phyloP scores from a whole-genome alignment of 2,113 vertebrate genomes.

The Strix uralensis region DNA sequence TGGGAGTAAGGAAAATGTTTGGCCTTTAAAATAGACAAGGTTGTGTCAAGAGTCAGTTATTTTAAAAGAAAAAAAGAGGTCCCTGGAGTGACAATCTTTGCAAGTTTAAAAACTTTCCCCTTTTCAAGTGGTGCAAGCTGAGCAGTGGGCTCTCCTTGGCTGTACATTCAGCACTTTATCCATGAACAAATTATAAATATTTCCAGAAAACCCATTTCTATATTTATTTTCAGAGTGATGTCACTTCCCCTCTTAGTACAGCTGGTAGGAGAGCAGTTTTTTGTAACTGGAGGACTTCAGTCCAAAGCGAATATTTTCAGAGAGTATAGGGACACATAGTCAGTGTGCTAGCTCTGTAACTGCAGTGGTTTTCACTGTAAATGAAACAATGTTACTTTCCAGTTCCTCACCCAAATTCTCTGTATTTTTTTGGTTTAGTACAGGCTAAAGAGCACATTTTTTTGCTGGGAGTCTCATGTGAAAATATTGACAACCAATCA shows the following conservation, averaged over 20 bases:
- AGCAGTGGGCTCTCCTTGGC: constrained; percentile 27
- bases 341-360: not conserved
- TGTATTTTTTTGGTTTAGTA: not conserved
- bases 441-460: constrained; percentile 40
- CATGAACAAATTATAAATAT: constrained; percentile 46
- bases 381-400: not conserved
- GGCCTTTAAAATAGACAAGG: constrained; percentile 48
- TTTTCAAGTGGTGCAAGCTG: constrained; percentile 26
- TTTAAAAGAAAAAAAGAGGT: constrained; percentile 1
- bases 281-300: not conserved
- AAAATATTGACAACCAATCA: constrained; percentile 34
- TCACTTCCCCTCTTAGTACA: constrained; percentile 31
- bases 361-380: not conserved
- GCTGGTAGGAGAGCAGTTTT: not conserved
- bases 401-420: not conserved
- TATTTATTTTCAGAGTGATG: constrained; percentile 62
- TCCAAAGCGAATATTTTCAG: constrained; percentile 33
- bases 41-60: constrained; percentile 55
- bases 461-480: constrained; percentile 10
- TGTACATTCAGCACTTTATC: constrained; percentile 40
- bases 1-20: constrained; percentile 49
- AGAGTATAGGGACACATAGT: not conserved
- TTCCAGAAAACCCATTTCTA: constrained; percentile 58
- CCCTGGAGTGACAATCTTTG: not conserved
- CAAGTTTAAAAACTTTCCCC: constrained; percentile 8